Evolutionary conservation across 2,797 vertebrate species (phyloP).

Genomic region (Anas georgica): DNA sequence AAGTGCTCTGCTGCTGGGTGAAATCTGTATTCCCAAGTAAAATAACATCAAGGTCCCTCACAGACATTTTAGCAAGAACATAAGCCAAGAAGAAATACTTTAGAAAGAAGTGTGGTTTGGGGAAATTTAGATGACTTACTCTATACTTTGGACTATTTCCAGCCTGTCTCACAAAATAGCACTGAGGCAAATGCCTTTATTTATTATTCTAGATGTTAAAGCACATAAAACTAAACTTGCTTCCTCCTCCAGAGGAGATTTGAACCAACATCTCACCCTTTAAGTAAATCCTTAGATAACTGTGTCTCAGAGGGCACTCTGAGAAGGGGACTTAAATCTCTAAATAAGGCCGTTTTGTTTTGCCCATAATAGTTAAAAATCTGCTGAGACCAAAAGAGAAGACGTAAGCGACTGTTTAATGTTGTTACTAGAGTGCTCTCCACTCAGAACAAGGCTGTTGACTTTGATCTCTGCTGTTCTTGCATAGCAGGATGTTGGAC

Average conservation of each 20-base stretch:
- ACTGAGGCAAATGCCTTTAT: not conserved
- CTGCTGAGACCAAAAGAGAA: not conserved
- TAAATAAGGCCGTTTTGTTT: not conserved
- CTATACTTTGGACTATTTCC: not conserved
- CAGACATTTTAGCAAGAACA: not conserved
- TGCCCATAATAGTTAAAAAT: not conserved
- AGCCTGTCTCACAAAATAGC: not conserved
- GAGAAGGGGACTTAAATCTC: not conserved
- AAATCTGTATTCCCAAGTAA: not conserved
- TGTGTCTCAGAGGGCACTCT: not conserved
- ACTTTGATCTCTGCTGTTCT: not conserved
- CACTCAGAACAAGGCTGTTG: not conserved
- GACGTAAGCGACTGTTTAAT: not conserved
- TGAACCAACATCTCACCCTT: not conserved
- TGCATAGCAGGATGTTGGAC: not conserved
- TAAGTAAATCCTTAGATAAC: not conserved
- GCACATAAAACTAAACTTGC: not conserved
- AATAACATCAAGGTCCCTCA: not conserved
- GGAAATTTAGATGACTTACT: not conserved
- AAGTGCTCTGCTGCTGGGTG: not conserved
- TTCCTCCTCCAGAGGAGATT: not conserved
- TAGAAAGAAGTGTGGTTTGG: not conserved
- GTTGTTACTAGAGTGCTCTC: not conserved
- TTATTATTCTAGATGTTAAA: not conserved
- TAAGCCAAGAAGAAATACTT: not conserved